Evolutionary conservation across 2,888 invertebrate species (phyloP).

Genomic region (Drosophila sordidapex): DNA sequence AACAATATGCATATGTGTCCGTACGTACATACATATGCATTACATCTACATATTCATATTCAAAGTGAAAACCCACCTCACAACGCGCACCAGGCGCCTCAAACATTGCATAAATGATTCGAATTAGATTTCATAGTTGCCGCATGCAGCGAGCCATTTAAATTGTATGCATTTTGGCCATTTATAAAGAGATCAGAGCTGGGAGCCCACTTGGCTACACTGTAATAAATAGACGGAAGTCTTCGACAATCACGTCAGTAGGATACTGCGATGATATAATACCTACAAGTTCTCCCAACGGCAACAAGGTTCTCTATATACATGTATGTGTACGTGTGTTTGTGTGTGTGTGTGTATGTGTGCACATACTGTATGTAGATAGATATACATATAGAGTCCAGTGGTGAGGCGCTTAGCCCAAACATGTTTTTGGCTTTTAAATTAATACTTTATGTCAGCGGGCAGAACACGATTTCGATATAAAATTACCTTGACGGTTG

Average conservation of each 20-base stretch:
- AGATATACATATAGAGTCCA: conserved; percentile 29
- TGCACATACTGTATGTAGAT: conserved; percentile 5
- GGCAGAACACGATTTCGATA: conserved; percentile 76
- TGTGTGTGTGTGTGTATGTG: not conserved
- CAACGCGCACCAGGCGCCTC: conserved; percentile 47
- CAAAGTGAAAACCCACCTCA: conserved; percentile 17
- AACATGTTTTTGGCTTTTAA: conserved; percentile 77
- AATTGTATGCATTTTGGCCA: conserved; percentile 53
- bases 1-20: conserved; percentile 41
- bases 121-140: conserved; percentile 74
- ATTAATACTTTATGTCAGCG: conserved; percentile 76
- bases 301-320: conserved; percentile 29
- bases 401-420: conserved; percentile 70
- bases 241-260: conserved; percentile 45
- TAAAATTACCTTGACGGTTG: conserved; percentile 73
- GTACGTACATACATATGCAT: conserved; percentile 23
- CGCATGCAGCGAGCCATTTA: conserved; percentile 60
- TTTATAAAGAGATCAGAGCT: conserved; percentile 40
- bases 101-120: conserved; percentile 58
- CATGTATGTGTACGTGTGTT: not conserved
- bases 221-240: conserved; percentile 66
- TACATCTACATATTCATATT: conserved; percentile 28
- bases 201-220: conserved; percentile 23
- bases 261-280: conserved; percentile 64
- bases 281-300: conserved; percentile 32